Conservation (phyloP, 1,140 invertebrate genomes). For the Aleiodes sp. region DNA sequence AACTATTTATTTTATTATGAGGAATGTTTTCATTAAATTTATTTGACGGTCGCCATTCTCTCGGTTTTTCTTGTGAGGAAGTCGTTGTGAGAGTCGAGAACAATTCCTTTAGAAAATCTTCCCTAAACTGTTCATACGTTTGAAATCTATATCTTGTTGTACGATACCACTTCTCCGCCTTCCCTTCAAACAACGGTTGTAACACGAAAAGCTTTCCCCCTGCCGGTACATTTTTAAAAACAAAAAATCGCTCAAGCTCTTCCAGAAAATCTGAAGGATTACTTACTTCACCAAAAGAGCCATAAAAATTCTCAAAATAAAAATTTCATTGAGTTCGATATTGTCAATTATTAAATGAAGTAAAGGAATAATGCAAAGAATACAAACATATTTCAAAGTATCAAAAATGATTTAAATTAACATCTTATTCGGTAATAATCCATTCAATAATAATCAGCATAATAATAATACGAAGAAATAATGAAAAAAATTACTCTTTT, state of each 20-base stretch:
- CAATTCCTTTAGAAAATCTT: slow-evolving; percentile 25
- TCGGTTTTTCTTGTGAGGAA: neutral
- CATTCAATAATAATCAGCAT: too few relatives aligned
- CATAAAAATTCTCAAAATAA: too few relatives aligned
- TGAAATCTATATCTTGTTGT: neutral
- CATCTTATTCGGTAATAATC: too few relatives aligned
- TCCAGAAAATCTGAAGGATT: slow-evolving; percentile 30
- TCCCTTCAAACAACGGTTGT: slow-evolving; percentile 16
- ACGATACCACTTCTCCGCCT: slow-evolving; percentile 20
- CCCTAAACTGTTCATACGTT: slow-evolving; percentile 20
- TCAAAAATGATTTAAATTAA: too few relatives aligned
- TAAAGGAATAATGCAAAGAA: too few relatives aligned
- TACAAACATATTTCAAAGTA: too few relatives aligned
- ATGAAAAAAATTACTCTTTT: too few relatives aligned
- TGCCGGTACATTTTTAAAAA: slow-evolving; percentile 22
- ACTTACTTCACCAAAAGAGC: slow-evolving; percentile 14
- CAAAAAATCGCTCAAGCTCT: slow-evolving; percentile 30
- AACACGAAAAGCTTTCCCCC: slow-evolving; percentile 12
- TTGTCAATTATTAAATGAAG: too few relatives aligned
- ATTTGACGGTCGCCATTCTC: neutral
- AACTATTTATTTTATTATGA: neutral
- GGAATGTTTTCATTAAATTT: neutral
- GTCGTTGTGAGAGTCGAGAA: slow-evolving; percentile 7
- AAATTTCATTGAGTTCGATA: too few relatives aligned
- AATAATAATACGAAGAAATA: too few relatives aligned